Evolutionary conservation across 2,113 vertebrate genomes (phyloP).

Genomic region (Labeo rohita): DNA sequence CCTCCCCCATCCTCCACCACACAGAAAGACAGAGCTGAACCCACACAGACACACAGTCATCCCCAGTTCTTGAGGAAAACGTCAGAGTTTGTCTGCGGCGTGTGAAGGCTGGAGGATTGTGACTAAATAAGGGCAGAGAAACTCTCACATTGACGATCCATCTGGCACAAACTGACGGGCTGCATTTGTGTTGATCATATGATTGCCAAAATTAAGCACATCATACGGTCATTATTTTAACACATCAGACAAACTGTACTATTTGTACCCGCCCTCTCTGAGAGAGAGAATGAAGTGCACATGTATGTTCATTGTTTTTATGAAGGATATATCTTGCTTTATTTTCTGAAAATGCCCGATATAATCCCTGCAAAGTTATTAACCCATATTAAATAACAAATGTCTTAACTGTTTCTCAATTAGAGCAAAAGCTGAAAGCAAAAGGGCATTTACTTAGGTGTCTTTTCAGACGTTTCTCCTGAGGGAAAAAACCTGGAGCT

Average conservation of each 20-base stretch:
- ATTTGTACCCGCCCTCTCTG: not conserved
- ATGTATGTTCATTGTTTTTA: not conserved
- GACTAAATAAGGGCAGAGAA: conserved; percentile 72
- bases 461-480: not conserved
- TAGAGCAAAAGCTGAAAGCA: not conserved
- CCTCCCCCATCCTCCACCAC: conserved; percentile 30
- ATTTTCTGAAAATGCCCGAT: not conserved
- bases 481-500: not conserved
- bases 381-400: not conserved
- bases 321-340: not conserved
- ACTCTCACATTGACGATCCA: conserved; percentile 7
- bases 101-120: conserved; percentile 54
- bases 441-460: not conserved
- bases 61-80: conserved; percentile 53
- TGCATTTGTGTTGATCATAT: conserved; percentile 11
- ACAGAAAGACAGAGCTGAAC: conserved; percentile 22
- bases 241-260: not conserved
- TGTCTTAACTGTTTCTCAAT: not conserved
- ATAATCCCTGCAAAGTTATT: not conserved
- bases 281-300: not conserved
- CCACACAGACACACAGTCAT: not conserved
- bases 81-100: conserved; percentile 50
- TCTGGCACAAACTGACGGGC: not conserved
- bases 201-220: conserved; percentile 8
- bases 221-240: not conserved